These are phyloP conservation scores for Sebastes itinus DNA, from an alignment of 2,797 vertebrate genomes.

Conservation along the genomic window DNA sequence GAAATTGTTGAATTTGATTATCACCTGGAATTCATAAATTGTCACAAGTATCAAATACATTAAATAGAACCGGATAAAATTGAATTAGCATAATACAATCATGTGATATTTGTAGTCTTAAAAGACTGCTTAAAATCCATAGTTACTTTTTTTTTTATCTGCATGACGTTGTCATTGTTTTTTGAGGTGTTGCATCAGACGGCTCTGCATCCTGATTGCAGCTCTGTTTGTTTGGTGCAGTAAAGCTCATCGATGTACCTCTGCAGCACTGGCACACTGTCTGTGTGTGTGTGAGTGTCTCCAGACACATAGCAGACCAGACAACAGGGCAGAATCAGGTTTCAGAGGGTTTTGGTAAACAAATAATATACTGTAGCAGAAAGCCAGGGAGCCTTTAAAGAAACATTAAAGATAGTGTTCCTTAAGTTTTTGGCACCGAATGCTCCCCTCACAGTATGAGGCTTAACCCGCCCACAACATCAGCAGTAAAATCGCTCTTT, in stretches of 20 bases:
- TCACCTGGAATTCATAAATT: neutral
- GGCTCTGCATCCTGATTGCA: constrained; percentile 15
- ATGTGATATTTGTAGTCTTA: neutral
- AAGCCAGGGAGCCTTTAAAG: neutral
- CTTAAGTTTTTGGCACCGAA: too few relatives aligned
- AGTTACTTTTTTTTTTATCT: neutral
- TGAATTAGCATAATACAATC: neutral
- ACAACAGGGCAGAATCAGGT: neutral
- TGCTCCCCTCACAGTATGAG: neutral
- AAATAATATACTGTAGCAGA: neutral
- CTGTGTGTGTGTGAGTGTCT: neutral
- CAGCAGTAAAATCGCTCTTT: too few relatives aligned
- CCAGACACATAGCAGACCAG: neutral
- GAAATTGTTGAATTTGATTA: neutral
- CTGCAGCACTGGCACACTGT: constrained; percentile 51
- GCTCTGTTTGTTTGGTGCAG: constrained; percentile 47
- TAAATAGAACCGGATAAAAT: neutral
- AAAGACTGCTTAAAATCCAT: neutral
- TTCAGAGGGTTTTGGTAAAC: neutral
- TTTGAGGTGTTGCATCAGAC: neutral
- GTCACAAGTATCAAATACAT: neutral
- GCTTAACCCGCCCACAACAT: neutral
- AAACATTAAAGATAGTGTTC: neutral
- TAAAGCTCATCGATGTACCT: constrained; percentile 3
- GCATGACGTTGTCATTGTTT: neutral